These are phyloP conservation scores for Zaprionus obscuricornis DNA, from an alignment of 2,888 invertebrate species.

Conservation along the genomic window DNA sequence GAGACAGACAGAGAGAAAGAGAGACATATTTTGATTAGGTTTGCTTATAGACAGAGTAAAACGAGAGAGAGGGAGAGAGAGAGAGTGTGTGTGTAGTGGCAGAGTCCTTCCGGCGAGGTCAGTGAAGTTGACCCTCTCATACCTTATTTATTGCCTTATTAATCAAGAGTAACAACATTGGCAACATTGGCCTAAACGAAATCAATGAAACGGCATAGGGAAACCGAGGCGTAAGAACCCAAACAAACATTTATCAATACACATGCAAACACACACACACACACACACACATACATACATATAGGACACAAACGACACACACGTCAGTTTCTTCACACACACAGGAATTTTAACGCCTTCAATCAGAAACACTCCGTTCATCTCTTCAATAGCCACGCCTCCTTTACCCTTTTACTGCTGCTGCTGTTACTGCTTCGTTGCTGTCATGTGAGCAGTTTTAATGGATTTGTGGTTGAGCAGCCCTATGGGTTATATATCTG, in stretches of 20 bases:
- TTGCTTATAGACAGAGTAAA: too few relatives aligned
- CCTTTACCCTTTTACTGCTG: neutral
- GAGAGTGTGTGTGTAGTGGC: too few relatives aligned
- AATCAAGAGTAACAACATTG: constrained; percentile 21
- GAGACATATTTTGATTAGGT: too few relatives aligned
- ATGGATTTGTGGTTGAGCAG: constrained; percentile 7
- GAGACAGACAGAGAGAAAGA: too few relatives aligned
- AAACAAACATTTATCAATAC: constrained; percentile 24
- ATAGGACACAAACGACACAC: neutral
- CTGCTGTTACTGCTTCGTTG: neutral
- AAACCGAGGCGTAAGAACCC: constrained; percentile 23
- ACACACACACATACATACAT: constrained; percentile 8
- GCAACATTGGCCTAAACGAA: neutral
- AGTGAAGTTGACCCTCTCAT: constrained; percentile 10
- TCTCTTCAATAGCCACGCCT: constrained; percentile 16
- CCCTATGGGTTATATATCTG: neutral
- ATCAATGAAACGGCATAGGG: neutral
- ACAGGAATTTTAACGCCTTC: constrained; percentile 33
- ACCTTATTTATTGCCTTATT: constrained; percentile 55
- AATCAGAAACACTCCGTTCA: constrained; percentile 20
- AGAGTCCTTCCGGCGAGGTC: too few relatives aligned
- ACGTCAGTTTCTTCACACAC: neutral
- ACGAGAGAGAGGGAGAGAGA: too few relatives aligned
- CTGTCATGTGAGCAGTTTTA: constrained; percentile 40
- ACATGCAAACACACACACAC: constrained; percentile 1